Conservation (phyloP, 1,140 invertebrate genomes). For the Ostrea edulis region DNA sequence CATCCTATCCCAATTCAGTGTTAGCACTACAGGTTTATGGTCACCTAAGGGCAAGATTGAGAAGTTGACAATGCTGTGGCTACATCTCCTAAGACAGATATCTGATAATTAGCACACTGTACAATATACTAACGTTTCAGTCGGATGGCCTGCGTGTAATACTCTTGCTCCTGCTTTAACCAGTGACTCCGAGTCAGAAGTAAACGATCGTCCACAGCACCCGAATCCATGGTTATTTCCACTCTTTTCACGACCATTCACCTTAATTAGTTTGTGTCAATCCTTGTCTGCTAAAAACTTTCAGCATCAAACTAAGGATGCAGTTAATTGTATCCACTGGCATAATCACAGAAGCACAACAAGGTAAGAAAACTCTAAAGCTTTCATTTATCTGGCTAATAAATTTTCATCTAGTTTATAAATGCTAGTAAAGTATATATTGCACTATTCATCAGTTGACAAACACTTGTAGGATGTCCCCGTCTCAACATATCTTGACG, state of each 20-base stretch:
- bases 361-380: neutral
- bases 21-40: neutral
- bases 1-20: too few relatives aligned
- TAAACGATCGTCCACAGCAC: constrained; percentile 21
- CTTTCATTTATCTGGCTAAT: neutral
- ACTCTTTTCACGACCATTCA: constrained; percentile 34
- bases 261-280: constrained; percentile 1
- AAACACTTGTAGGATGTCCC: neutral
- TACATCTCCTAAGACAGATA: neutral
- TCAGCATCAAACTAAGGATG: neutral
- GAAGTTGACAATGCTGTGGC: neutral
- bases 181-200: constrained; percentile 53
- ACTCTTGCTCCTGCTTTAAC: constrained; percentile 64
- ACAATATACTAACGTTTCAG: constrained; percentile 65
- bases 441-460: neutral
- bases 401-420: neutral
- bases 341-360: constrained; percentile 1
- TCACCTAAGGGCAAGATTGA: neutral
- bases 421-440: neutral
- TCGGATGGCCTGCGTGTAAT: constrained; percentile 60
- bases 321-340: neutral
- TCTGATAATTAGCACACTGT: neutral
- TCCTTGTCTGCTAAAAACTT: neutral
- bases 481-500: neutral
- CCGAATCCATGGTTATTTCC: constrained; percentile 50